Percentiles rank a stretch among this genome's conserved stretches.
These are phyloP conservation scores for Myoxocephalus aenaeus DNA, from an alignment of 2,797 vertebrate species.

Conservation along the genomic window DNA sequence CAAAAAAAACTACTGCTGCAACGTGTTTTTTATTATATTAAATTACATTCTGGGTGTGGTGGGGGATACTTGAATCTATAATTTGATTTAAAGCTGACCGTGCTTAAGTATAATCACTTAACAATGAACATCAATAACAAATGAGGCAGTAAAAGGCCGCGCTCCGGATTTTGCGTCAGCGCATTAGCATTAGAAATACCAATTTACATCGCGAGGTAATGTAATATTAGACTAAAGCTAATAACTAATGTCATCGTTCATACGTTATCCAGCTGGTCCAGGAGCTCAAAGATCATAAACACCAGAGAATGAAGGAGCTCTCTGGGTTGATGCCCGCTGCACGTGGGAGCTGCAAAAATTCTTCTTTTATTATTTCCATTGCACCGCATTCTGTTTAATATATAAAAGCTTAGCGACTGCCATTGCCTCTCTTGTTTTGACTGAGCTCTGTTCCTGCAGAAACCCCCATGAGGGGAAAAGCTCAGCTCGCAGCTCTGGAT, in stretches of 20 bases:
- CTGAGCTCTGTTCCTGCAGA: background rate
- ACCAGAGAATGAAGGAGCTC: background rate
- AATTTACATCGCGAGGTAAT: background rate
- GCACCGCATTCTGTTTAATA: conserved; percentile 35
- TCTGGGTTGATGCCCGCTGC: conserved; percentile 10
- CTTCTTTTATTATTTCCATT: conserved; percentile 23
- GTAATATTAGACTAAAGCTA: background rate
- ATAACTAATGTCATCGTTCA: background rate
- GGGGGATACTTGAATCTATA: background rate
- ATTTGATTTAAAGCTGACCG: background rate
- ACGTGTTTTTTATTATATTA: background rate
- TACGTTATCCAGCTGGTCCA: background rate
- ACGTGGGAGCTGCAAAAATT: conserved; percentile 7
- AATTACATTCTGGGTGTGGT: too few species aligned
- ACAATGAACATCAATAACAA: background rate
- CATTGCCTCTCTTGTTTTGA: background rate
- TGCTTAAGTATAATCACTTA: background rate
- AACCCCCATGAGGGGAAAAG: background rate
- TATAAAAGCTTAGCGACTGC: background rate
- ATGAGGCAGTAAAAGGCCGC: background rate
- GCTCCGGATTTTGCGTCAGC: background rate
- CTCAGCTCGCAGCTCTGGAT: conserved; percentile 9
- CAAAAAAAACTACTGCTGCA: background rate
- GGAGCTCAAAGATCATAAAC: background rate
- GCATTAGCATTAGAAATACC: background rate